A percentile compares a stretch with the other conserved stretches of the same genome.
Conservation (phyloP, 2,113 vertebrate species). For the Lipophrys pholis region DNA sequence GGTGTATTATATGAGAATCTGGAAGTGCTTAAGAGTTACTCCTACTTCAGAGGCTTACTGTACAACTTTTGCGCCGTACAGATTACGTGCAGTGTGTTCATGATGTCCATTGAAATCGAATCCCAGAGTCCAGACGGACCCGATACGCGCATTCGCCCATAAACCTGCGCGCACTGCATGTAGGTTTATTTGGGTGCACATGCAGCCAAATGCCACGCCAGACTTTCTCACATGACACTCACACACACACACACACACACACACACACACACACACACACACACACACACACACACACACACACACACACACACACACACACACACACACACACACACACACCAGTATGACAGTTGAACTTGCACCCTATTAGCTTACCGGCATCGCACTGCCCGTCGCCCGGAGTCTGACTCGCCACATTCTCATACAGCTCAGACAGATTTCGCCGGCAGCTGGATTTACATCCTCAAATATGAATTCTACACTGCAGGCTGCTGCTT, state of each 20-base stretch:
- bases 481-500: not conserved
- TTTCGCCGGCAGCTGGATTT: not conserved
- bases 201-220: not conserved
- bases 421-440: constrained; percentile 15
- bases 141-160: not conserved
- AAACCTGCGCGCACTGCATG: not conserved
- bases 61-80: constrained; percentile 4
- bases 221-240: not conserved
- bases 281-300: no score
- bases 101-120: constrained; percentile 17
- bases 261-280: no score
- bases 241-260: no score
- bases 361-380: not conserved
- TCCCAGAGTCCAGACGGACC: constrained; percentile 8
- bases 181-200: not conserved
- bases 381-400: not conserved
- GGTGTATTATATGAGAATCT: not conserved
- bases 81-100: not conserved
- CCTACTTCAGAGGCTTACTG: not conserved
- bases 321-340: no score
- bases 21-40: not conserved
- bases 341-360: not conserved
- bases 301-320: not conserved
- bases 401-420: not conserved
- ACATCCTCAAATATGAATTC: not conserved